Evolutionary conservation across 2,888 invertebrate genomes (phyloP).

Genomic region (Euproctis similis): DNA sequence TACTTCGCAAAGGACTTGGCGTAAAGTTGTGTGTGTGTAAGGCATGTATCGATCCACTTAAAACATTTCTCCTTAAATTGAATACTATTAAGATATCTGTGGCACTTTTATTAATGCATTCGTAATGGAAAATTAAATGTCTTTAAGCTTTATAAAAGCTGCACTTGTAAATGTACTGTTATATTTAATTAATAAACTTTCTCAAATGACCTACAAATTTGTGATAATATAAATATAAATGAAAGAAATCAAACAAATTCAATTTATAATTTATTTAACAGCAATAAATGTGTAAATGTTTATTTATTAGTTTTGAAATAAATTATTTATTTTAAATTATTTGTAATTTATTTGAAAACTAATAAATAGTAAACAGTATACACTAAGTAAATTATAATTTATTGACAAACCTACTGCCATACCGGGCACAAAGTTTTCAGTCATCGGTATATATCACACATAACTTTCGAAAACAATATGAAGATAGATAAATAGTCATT

Average conservation of each 20-base stretch:
- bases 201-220: constrained; percentile 26
- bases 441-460: no score
- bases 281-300: constrained; percentile 4
- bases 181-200: constrained; percentile 46
- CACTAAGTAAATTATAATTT: no score
- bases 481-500: no score
- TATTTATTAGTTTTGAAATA: constrained; percentile 1
- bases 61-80: constrained; percentile 38
- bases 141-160: constrained; percentile 37
- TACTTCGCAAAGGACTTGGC: no score
- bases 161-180: constrained; percentile 36
- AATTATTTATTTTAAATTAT: constrained; percentile 5
- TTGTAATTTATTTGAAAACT: constrained; percentile 6
- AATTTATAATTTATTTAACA: constrained; percentile 18
- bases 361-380: no score
- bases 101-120: no score
- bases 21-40: no score
- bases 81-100: constrained; percentile 24
- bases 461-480: no score
- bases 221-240: constrained; percentile 16
- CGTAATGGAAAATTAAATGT: constrained; percentile 17
- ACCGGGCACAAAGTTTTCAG: no score
- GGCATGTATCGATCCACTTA: constrained; percentile 39
- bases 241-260: constrained; percentile 16
- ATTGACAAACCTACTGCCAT: no score